phyloP scores from a whole-genome alignment of 2,113 vertebrate genomes.

The Heterotis niloticus region DNA sequence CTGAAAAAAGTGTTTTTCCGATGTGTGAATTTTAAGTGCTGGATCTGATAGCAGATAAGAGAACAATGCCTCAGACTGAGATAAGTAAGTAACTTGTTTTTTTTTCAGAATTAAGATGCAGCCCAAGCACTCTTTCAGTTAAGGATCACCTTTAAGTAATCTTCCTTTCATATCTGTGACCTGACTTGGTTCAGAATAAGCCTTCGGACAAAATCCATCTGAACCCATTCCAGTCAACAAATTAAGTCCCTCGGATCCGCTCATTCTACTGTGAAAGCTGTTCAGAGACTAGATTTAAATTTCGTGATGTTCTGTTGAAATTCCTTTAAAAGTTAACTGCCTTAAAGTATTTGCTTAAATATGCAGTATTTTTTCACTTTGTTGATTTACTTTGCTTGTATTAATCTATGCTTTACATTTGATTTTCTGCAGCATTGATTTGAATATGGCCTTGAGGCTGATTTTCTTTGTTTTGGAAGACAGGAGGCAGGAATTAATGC shows the following conservation, averaged over 20 bases:
- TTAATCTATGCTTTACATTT: neutral
- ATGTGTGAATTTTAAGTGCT: too few relatives aligned
- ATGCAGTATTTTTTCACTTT: neutral
- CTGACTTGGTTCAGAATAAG: neutral
- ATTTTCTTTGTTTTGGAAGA: neutral
- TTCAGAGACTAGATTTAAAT: neutral
- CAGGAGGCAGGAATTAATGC: neutral
- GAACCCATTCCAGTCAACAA: neutral
- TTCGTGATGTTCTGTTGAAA: too few relatives aligned
- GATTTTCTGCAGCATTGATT: too few relatives aligned
- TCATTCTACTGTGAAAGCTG: neutral
- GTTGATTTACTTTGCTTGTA: neutral
- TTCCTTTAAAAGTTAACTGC: neutral
- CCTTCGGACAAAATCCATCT: neutral
- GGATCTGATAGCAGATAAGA: too few relatives aligned
- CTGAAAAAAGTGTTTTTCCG: too few relatives aligned
- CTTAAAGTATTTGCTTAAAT: neutral
- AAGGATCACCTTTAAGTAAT: too few relatives aligned
- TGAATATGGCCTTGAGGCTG: neutral
- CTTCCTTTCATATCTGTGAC: neutral
- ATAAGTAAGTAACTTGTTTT: too few relatives aligned
- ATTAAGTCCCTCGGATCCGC: neutral
- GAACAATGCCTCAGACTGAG: too few relatives aligned
- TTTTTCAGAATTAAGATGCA: too few relatives aligned
- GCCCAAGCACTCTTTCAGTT: neutral